phyloP scores from a whole-genome alignment of 2,797 vertebrate species.

The Cyprinodon diabolis region DNA sequence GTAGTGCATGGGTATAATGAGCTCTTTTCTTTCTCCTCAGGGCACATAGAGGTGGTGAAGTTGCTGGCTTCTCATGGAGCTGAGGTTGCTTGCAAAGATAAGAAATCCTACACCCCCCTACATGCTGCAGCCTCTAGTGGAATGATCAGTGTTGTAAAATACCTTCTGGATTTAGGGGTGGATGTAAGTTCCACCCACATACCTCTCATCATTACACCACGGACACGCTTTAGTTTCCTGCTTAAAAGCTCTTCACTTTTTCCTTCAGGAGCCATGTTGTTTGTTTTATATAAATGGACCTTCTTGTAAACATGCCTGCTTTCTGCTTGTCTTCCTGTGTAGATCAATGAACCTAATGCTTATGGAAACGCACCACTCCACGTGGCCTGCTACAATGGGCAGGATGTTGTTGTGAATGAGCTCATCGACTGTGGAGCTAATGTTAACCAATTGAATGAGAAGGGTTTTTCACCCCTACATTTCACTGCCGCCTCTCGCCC shows the following conservation, averaged over 20 bases:
- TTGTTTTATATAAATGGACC: background rate
- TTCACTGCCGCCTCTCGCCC: constrained; percentile 96
- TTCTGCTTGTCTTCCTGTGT: background rate
- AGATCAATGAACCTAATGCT: constrained; percentile 98
- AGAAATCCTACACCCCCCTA: constrained; percentile 95
- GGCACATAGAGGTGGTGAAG: constrained; percentile 97
- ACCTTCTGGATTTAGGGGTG: constrained; percentile 94
- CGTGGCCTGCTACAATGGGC: constrained; percentile 97
- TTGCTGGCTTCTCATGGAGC: constrained; percentile 93
- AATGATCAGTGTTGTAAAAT: constrained; percentile 97
- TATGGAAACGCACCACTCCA: constrained; percentile 97
- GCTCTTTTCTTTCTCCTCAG: constrained; percentile 65
- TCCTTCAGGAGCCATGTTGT: background rate
- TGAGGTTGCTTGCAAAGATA: constrained; percentile 97
- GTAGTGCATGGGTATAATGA: background rate
- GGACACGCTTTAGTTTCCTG: background rate
- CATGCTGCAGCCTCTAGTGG: constrained; percentile 97
- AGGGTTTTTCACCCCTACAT: constrained; percentile 95
- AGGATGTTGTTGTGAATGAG: constrained; percentile 98
- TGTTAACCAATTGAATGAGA: constrained; percentile 96
- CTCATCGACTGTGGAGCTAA: constrained; percentile 95
- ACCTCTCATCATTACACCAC: constrained; percentile 5
- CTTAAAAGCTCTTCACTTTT: background rate
- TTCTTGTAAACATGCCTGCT: background rate
- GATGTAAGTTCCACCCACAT: constrained; percentile 85